phyloP scores from a whole-genome alignment of 2,888 invertebrate genomes.

The Drosophila diplacantha region DNA sequence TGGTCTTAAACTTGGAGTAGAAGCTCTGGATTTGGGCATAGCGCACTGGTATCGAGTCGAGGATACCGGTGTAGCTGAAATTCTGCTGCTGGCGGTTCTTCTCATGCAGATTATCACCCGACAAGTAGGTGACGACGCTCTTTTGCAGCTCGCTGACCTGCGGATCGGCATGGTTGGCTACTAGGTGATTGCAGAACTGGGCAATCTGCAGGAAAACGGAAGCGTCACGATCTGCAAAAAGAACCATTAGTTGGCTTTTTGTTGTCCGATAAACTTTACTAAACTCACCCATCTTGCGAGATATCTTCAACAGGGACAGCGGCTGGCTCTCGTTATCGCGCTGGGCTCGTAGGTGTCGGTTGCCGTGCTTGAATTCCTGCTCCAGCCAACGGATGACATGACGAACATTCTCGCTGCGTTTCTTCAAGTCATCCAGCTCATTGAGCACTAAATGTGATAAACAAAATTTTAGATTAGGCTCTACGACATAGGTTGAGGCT shows the following conservation, averaged over 20 bases:
- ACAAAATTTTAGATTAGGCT: neutral
- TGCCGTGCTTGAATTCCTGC: conserved; percentile 90
- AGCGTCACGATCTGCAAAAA: conserved; percentile 75
- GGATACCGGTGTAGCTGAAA: conserved; percentile 87
- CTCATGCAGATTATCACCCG: conserved; percentile 80
- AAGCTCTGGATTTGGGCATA: conserved; percentile 90
- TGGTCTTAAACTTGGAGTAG: conserved; percentile 90
- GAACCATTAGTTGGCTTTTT: conserved; percentile 15
- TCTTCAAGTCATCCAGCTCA: conserved; percentile 92
- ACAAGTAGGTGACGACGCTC: conserved; percentile 86
- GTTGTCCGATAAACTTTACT: neutral
- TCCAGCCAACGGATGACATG: conserved; percentile 97
- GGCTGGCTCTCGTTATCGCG: conserved; percentile 88
- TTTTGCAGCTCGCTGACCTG: conserved; percentile 75
- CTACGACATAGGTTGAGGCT: neutral
- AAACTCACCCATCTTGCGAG: conserved; percentile 85
- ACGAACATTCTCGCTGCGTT: conserved; percentile 88
- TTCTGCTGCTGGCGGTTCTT: conserved; percentile 78
- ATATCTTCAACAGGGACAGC: conserved; percentile 85
- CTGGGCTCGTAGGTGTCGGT: conserved; percentile 91
- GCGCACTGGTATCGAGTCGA: conserved; percentile 88
- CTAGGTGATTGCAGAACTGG: conserved; percentile 77
- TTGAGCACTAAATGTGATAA: conserved; percentile 84
- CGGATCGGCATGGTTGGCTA: conserved; percentile 79
- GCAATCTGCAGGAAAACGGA: conserved; percentile 77